Evolutionary conservation across 2,888 invertebrate species (phyloP), one percentile per base, ranked within the genome.

Genomic region (Tenthredo amoena): DNA sequence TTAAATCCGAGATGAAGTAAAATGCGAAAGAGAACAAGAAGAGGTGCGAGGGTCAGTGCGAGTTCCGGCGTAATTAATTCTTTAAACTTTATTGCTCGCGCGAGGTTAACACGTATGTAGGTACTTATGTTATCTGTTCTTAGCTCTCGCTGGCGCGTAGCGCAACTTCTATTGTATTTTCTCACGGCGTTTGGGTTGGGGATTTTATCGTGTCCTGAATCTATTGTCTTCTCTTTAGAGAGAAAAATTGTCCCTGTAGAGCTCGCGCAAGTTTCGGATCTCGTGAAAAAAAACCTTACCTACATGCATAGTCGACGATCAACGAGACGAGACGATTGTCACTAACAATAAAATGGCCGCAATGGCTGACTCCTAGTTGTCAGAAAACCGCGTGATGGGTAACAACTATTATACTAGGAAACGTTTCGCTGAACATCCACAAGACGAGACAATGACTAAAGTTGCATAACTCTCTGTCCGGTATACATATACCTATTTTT

Each of bases 81-180:
- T 62, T 6, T 31, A 37, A 81, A 62, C 62, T 62, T 81, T 81
- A 81, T 81, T 62, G 37, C 81, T 62, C 58, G 81, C 58, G 58
- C 58, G 58, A 81, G 40, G 79, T 62, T 72, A 72, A 72, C 72
- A 43, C 72, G 72, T 72, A 72, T 37, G 9, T 58, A 62, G 21
- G 21, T 34, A 40, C 58, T 81, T 21, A 58, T 26, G 58, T 81
- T 77, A 77, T 77, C 77, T 55, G 62, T 40, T 58, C 62, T 58
- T 37, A 37, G 81, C 62, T 58, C 62, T 81, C 68, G 34, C 81
- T 81, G 58, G 62, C 81, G 81, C 81, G 81, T 81, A 81, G n/a
- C 58, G 58, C 62, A 40, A 81, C 58, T 34, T 40, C 81, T 62
- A 81, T 81, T 81, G 81, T 81, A 62, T 55, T 77, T 47, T 26